Evolutionary conservation across 2,888 invertebrate genomes (phyloP), one percentile per base, ranked within the genome.

Genomic region (Lutraria lutraria): DNA sequence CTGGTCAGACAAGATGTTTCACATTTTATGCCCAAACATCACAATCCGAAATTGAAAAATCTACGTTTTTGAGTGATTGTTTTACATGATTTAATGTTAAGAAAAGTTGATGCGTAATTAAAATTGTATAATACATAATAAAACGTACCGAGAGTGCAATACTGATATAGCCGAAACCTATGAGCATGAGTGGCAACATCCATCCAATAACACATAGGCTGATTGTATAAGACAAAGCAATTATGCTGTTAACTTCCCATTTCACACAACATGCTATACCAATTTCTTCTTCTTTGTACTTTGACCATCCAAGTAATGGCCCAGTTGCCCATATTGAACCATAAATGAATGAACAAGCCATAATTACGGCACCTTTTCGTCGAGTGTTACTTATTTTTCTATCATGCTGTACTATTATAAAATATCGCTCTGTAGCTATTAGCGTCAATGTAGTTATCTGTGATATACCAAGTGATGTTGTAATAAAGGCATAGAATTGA

Each of bases 261-360:
- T 60, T 91, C 8, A 91, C 89, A 19, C 87, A 87, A 63, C 91
- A 91, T 4, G 87, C 85, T 31, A 89, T 89, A 13, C 85, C 87
- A 54, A 52, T 54, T n/a, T 63, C 88, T 21, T 89, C 91, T 6
- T 83, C 56, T 53, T 81, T 76, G 43, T 89, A 91, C 10, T 83
- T 81, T 1, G 86, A 89, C 91, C 91, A 91, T 2, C 91, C 91
- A 29, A 91, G 72, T 21, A 91, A 52, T 6, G 91, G 91, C 10
- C 81, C 87, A 0, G 86, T 34, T 2, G 91, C 91, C 91, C 91
- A 91, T 19, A 31, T 12, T 0, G 76, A 80, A 1, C 89, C 89
- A 25, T 86, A 87, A 0, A 63, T 19, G 72, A 88, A 90, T n/a
- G 86, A 89, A 34, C n/a, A 60, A 25, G 81, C 13, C n/a, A 88